Base-by-base conservation (phyloP, 2,888 invertebrate genomes). In the Ditula angustiorana region DNA sequence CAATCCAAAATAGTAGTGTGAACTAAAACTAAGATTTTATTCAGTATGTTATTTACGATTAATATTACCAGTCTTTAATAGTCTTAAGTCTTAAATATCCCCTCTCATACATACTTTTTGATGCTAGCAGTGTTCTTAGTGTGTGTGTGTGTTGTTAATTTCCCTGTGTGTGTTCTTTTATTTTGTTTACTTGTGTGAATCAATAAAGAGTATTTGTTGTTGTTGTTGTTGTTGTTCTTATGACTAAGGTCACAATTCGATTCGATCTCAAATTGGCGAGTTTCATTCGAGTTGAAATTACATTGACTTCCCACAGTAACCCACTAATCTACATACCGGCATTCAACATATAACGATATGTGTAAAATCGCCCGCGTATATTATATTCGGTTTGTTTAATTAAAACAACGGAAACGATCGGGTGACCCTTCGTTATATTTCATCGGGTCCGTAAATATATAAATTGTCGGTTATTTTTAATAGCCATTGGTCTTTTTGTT, bases 331-430 rank as follows among this genome's bases (percentile, higher is more conserved):
- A 41, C 46, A 16, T 35, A 55, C 53, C 28, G 1, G 30, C 23
- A 47, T 53, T 41, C 11, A 41, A 72, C 74, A 71, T 75, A 76
- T 76, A 75, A 72, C 72, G 69, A 71, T 72, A 74, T 72, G 71
- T 74, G 76, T 78, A 78, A 80, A 79, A 81, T 78, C 70, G 76
- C 79, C 74, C 62, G 76, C 81, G 78, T 83, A 84, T 83, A 86
- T 85, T 82, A 85, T 84, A 85, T 86, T 83, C 76, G 80, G 81
- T 83, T 79, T 83, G 85, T 84, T 82, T 87, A 87, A 88, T 87
- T 87, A 87, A 87, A 88, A 80, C 77, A 74, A 72, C 75, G 73
- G 73, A 74, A 78, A 74, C 71, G 74, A 79, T 78, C 78, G 75
- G 69, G 62, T 73, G 77, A 74, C 77, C 82, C 77, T 67, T 71